Base-by-base conservation (phyloP, 2,888 invertebrate genomes). In the Cosmorhoe ocellata region DNA sequence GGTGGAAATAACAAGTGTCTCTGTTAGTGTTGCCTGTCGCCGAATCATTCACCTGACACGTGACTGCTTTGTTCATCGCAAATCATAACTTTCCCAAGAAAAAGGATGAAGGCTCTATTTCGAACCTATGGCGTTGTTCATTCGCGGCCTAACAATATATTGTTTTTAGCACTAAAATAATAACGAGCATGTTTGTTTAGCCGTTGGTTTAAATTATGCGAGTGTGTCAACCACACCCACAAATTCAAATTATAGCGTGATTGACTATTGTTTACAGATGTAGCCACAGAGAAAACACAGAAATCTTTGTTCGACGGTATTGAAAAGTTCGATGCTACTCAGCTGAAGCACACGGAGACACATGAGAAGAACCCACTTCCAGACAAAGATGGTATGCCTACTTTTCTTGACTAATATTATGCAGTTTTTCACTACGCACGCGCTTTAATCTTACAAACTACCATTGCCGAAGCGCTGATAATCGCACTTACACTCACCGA, bases 291-390 rank as follows among this genome's bases (percentile, higher is more conserved):
- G 81, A 97, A 97, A 84, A 95, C 93, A 58, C 94, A 95, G 81
- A 94, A 96, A 80, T 96, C 95, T 56, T 87, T 97, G 58, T 93
- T 97, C 74, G 95, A 95, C 69, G 96, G 96, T 46, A 97, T 97
- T 70, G 96, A 96, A 83, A 93, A 93, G 64, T 97, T 97, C 79
- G 95, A 97, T 85, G 92, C 95, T 52, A 93, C 91, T 66, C 94
- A 94, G 80, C 90, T 97, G 83, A 97, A 97, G 85, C 97, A 96
- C 85, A 96, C 97, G 40, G 95, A 97, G 85, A 98, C 98, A 51
- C 93, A 96, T 71, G 97, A 97, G 81, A 98, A 98, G 89, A 97
- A 97, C 83, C 94, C 96, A 44, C 93, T 98, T 74, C 98, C 98
- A 36, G 97, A 97, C 80, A 96, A 97, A 93, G 96, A 96, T 91